Evolutionary conservation across 2,888 invertebrate species (phyloP).

Genomic region (Phalera bucephala): DNA sequence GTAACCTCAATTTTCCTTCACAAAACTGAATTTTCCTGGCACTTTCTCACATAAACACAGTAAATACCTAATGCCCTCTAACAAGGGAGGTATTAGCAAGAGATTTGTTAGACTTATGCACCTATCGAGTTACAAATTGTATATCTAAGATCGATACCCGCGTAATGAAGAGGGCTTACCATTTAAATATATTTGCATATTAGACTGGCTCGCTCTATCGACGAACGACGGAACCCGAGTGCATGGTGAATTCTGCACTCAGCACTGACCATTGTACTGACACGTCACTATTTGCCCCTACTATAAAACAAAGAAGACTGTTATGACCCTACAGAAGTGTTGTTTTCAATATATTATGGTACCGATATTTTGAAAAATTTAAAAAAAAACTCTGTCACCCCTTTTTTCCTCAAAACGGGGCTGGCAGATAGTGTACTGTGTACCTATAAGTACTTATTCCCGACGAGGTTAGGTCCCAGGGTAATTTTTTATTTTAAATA

Average conservation of each 20-base stretch:
- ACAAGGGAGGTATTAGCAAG: constrained; percentile 45
- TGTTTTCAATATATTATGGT: no score
- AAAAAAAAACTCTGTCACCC: no score
- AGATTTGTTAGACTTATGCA: constrained; percentile 68
- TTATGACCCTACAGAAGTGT: no score
- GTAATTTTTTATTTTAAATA: no score
- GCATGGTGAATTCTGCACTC: constrained; percentile 5
- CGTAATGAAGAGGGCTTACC: constrained; percentile 82
- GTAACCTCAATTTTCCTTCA: background rate
- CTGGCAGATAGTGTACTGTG: no score
- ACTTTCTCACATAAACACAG: background rate
- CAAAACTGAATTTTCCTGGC: no score
- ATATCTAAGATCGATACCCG: constrained; percentile 81
- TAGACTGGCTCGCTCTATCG: constrained; percentile 72
- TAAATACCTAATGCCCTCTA: constrained; percentile 20
- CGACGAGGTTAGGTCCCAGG: no score
- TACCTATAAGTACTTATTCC: no score
- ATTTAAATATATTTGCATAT: constrained; percentile 84
- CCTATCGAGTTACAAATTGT: constrained; percentile 81
- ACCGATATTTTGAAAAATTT: no score
- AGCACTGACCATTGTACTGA: constrained; percentile 27
- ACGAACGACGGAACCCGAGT: constrained; percentile 19
- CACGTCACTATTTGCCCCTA: no score
- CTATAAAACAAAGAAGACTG: no score
- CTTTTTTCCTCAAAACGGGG: no score